Conservation (phyloP, 1,140 invertebrate species). For the Metopolophium dirhodum region DNA sequence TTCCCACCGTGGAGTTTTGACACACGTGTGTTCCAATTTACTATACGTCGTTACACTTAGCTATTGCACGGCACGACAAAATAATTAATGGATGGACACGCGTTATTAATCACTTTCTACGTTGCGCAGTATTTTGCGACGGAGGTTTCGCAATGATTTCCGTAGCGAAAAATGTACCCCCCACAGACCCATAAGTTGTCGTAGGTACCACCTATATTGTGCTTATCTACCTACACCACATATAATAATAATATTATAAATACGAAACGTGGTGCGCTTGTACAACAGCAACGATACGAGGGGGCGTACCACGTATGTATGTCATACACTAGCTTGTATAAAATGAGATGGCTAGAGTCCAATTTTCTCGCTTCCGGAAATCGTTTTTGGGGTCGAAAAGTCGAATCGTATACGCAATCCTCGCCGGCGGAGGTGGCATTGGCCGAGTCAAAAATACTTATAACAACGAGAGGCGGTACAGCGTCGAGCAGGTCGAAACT, state of each 20-base stretch:
- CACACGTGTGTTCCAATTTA: background rate
- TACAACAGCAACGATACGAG: background rate
- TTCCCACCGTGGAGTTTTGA: background rate
- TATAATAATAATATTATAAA: background rate
- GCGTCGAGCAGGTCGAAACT: background rate
- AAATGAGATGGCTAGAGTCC: background rate
- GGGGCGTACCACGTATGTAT: background rate
- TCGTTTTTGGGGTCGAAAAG: background rate
- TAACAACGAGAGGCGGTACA: background rate
- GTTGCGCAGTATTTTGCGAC: background rate
- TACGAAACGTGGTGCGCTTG: background rate
- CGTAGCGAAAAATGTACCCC: background rate
- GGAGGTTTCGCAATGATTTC: background rate
- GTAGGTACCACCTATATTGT: background rate
- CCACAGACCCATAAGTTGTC: background rate
- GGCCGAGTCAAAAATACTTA: background rate
- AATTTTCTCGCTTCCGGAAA: constrained; percentile 15
- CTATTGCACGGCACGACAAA: background rate
- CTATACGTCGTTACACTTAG: background rate
- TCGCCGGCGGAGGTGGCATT: too few relatives aligned
- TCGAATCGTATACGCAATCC: background rate
- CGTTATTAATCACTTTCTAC: background rate
- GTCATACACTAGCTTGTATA: background rate
- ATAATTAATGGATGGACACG: background rate
- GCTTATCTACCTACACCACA: background rate